Evolutionary conservation across 2,797 vertebrate genomes (phyloP).

Genomic region (Pipistrellus nathusii): DNA sequence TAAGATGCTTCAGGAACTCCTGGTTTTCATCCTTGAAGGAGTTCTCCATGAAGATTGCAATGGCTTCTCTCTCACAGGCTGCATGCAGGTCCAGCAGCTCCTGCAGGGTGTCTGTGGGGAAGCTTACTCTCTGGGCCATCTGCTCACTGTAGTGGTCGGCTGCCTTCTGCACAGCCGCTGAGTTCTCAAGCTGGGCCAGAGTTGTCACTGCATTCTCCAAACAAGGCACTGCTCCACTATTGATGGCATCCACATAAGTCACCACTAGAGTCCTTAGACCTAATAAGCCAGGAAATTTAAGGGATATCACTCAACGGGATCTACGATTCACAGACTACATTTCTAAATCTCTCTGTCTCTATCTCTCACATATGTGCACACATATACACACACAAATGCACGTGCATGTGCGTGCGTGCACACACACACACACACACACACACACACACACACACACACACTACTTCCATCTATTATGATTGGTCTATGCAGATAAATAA

Average conservation of each 20-base stretch:
- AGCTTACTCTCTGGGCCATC: not conserved
- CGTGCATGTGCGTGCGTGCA: no score
- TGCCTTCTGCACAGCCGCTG: constrained; percentile 29
- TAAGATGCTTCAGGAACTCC: constrained; percentile 43
- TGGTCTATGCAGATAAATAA: not conserved
- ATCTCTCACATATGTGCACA: not conserved
- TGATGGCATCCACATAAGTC: constrained; percentile 63
- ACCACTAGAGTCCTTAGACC: constrained; percentile 43
- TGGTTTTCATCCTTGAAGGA: constrained; percentile 60
- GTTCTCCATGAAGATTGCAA: constrained; percentile 34
- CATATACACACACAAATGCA: no score
- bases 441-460: not conserved
- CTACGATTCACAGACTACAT: not conserved
- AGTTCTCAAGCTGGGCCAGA: constrained; percentile 59
- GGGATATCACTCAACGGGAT: not conserved
- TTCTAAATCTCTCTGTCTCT: not conserved
- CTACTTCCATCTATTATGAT: not conserved
- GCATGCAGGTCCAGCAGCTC: constrained; percentile 32
- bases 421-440: no score
- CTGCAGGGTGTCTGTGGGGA: constrained; percentile 63
- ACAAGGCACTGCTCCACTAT: constrained; percentile 55
- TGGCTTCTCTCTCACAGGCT: constrained; percentile 53
- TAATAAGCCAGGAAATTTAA: not conserved
- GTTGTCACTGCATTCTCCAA: constrained; percentile 54
- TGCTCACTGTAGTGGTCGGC: not conserved